phyloP scores from a whole-genome alignment of 2,113 vertebrate genomes.

The Bothrops jararaca region DNA sequence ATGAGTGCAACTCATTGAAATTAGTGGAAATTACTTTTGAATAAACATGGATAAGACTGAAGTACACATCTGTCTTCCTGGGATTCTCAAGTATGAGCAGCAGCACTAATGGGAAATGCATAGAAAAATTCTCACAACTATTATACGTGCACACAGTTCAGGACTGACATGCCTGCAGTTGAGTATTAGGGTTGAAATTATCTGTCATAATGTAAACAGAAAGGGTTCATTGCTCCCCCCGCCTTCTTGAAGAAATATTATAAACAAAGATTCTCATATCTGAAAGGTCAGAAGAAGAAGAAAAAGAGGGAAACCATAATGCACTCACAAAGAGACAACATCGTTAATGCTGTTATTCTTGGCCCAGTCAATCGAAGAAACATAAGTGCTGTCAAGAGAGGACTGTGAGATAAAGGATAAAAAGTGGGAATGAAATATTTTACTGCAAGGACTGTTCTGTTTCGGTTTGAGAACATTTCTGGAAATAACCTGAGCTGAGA shows the following conservation, averaged over 20 bases:
- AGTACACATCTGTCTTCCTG: not conserved
- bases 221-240: conserved; percentile 38
- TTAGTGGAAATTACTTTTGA: not conserved
- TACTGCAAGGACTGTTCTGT: conserved; percentile 69
- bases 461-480: conserved; percentile 73
- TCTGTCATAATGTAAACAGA: not conserved
- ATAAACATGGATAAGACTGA: not conserved
- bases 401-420: conserved; percentile 68
- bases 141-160: not conserved
- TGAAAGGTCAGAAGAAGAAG: conserved; percentile 64
- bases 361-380: conserved; percentile 69
- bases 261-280: conserved; percentile 65
- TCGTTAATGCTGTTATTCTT: conserved; percentile 72
- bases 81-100: not conserved
- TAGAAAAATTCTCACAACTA: not conserved
- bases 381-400: conserved; percentile 70
- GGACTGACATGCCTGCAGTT: not conserved
- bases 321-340: conserved; percentile 65
- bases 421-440: conserved; percentile 73
- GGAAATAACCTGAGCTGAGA: conserved; percentile 75
- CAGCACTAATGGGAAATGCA: not conserved
- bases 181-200: not conserved
- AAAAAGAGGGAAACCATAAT: conserved; percentile 62
- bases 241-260: conserved; percentile 51
- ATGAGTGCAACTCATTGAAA: not conserved